Percentiles rank a stretch among this genome's conserved stretches.
Conservation (phyloP, 2,113 vertebrate species). For the Anthoscopus minutus region DNA sequence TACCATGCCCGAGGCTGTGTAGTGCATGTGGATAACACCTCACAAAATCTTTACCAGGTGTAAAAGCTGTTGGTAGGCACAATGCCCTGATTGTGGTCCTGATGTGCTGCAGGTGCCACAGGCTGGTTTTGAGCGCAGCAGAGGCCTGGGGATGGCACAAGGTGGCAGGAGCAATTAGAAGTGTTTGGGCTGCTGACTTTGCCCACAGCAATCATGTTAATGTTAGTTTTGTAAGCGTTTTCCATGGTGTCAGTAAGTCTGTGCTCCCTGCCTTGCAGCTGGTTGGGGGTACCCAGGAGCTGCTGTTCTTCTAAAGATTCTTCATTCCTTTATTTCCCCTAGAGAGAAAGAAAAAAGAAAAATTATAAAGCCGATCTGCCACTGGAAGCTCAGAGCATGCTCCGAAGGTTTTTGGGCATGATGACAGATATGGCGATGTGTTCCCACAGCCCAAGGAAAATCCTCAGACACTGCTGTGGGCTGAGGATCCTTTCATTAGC, state of each 20-base stretch:
- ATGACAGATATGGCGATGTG: neutral
- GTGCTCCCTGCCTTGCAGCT: neutral
- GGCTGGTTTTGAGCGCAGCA: neutral
- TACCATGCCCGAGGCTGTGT: neutral
- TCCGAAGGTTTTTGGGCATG: neutral
- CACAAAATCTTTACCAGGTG: neutral
- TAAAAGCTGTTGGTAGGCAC: fast-evolving
- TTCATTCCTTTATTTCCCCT: neutral
- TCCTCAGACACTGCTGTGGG: fast-evolving
- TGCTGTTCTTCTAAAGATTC: neutral
- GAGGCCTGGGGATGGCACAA: neutral
- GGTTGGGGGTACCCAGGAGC: neutral
- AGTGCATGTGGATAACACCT: neutral
- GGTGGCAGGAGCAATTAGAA: neutral
- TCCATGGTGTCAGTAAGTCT: neutral
- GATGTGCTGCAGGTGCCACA: neutral
- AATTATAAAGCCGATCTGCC: neutral
- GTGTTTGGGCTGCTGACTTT: neutral
- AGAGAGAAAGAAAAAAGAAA: neutral
- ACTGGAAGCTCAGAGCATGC: fast-evolving
- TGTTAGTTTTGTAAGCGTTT: neutral
- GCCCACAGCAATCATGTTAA: neutral
- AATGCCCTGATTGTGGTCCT: neutral
- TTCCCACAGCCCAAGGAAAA: neutral
- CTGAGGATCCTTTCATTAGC: neutral